Conservation (phyloP, 1,140 invertebrate genomes). For the Probaryconus sp. region DNA sequence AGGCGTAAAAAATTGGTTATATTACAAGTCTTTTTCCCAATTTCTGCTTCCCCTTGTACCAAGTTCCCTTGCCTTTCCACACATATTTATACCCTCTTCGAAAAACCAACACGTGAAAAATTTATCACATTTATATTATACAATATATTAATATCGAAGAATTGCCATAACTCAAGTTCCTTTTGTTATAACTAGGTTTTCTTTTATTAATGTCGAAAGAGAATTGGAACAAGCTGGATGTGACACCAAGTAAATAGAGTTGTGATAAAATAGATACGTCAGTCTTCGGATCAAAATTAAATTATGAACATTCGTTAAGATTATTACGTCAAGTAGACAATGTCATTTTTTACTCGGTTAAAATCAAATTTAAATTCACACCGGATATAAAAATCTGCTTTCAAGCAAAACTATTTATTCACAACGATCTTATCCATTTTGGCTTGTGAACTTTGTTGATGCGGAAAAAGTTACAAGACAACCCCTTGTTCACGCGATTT, state of each 20-base stretch:
- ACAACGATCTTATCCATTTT: slow-evolving; percentile 32
- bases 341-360: too few species aligned
- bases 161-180: neutral
- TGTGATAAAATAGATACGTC: too few species aligned
- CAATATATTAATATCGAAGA: slow-evolving; percentile 10
- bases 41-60: slow-evolving; percentile 38
- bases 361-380: too few species aligned
- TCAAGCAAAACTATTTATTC: slow-evolving; percentile 49
- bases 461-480: slow-evolving; percentile 49
- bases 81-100: slow-evolving; percentile 20
- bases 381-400: too few species aligned
- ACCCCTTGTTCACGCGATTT: slow-evolving; percentile 43
- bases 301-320: too few species aligned
- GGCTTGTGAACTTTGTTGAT: slow-evolving; percentile 47
- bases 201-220: too few species aligned
- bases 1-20: slow-evolving; percentile 52
- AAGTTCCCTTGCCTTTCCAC: slow-evolving; percentile 12
- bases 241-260: too few species aligned
- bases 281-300: too few species aligned
- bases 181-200: neutral
- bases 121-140: slow-evolving; percentile 21
- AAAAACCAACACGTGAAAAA: slow-evolving; percentile 44
- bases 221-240: too few species aligned
- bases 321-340: too few species aligned
- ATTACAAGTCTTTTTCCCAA: slow-evolving; percentile 43